Evolutionary conservation across 92 coral and sea anemone genomes (phyloP), one percentile per base, ranked within the genome.

Genomic region (Heteractis magnifica): DNA sequence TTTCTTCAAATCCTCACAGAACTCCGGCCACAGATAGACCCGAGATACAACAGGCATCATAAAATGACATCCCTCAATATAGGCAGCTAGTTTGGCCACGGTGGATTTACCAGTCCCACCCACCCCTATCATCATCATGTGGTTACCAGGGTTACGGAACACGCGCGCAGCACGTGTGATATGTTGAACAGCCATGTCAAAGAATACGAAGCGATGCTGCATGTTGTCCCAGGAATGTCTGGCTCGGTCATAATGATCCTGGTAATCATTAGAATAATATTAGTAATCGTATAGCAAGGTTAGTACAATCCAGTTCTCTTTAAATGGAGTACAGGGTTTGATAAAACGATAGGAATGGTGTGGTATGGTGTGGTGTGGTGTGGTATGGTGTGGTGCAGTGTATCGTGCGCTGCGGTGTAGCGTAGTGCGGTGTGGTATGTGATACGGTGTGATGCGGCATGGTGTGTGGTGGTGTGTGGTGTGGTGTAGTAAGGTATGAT

Each of bases 121-220:
- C 52, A 96, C 88, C 20, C 99, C 99, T 56, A 96, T 92, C 93
- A 96, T 83, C 93, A 94, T 86, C 83, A 96, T 82, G 91, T 96
- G 99, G 55, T 93, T 92, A 55, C 95, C 92, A 48, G 97, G 97
- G 77, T 96, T 95, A 86, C 98, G 97, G 89, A 96, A 96, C 50
- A 96, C 99, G 51, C 99, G 98, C 13, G 98, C 98, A 23, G 99
- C 98, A 15, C 99, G 98, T n/a, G 95, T 88, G 82, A 96, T 86
- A 82, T 96, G 99, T 89, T 92, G 94, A 72, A 96, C 83, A 78
- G 99, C 99, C 92, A 89, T 93, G 74, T 91, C 86, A 79, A 96
- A 96, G 87, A 96, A 96, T 26, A 96, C 99, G 84, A 94, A 94
- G 76, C 94, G 99, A 83, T 94, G 98, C 82, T 96, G 97, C 74